phyloP scores from a whole-genome alignment of 2,113 vertebrate genomes.

The Tympanuchus pallidicinctus region DNA sequence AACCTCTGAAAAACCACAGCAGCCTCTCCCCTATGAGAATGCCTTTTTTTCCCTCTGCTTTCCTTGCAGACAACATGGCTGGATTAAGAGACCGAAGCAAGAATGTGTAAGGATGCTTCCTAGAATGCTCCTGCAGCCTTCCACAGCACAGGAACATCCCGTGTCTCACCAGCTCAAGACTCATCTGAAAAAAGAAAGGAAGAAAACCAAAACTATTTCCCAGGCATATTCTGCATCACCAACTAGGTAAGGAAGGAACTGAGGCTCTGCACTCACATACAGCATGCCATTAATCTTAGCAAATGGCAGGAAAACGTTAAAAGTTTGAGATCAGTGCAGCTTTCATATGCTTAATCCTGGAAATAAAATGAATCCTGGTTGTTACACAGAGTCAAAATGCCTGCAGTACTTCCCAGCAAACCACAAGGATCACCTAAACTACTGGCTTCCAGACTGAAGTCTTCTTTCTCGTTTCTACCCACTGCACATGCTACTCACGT shows the following conservation, averaged over 20 bases:
- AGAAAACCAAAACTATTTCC: neutral
- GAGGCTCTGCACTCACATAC: neutral
- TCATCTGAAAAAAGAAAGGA: neutral
- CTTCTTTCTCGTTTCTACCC: neutral
- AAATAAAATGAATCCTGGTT: neutral
- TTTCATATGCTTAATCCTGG: neutral
- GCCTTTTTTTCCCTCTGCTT: neutral
- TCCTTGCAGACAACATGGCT: neutral
- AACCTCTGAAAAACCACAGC: neutral
- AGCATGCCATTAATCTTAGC: neutral
- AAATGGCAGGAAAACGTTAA: neutral
- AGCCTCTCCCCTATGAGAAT: rapidly evolving
- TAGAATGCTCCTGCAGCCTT: neutral
- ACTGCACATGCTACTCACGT: neutral
- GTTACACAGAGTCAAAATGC: neutral
- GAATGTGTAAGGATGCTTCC: neutral
- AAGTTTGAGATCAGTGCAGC: neutral
- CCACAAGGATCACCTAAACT: neutral
- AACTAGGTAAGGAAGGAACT: neutral
- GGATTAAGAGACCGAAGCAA: rapidly evolving
- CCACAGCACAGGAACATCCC: neutral
- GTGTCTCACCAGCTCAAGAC: neutral
- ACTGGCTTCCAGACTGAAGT: neutral
- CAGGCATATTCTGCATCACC: neutral
- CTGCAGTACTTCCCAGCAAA: neutral